Percentiles rank a stretch among this genome's conserved stretches.
Conservation (phyloP, 1,140 invertebrate species). For the Cataglyphis hispanica region DNA sequence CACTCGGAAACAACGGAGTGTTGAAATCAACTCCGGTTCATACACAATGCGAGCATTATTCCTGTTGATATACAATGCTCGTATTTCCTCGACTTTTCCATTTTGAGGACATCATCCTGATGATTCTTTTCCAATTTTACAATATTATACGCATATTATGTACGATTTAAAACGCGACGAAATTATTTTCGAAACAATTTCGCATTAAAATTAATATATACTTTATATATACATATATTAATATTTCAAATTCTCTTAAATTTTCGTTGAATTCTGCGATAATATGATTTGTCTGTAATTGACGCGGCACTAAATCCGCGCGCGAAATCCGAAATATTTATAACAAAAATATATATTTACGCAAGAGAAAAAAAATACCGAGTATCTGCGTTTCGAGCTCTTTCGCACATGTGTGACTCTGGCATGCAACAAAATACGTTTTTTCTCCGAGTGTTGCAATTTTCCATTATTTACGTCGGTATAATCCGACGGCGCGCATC, state of each 20-base stretch:
- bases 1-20: conserved; percentile 23
- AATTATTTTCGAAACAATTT: not conserved
- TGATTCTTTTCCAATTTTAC: not conserved
- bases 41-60: conserved; percentile 1
- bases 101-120: not conserved
- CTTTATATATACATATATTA: too few relatives aligned
- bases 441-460: conserved; percentile 67
- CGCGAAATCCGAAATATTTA: conserved; percentile 28
- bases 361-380: conserved; percentile 50
- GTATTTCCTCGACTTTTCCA: not conserved
- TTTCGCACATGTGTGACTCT: not conserved
- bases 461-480: conserved; percentile 64
- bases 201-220: too few relatives aligned
- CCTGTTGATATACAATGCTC: not conserved
- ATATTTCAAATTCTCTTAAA: conserved; percentile 26
- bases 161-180: conserved; percentile 1
- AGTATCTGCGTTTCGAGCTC: conserved; percentile 9
- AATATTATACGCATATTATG: not conserved
- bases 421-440: conserved; percentile 46
- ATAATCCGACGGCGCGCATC: conserved; percentile 57
- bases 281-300: conserved; percentile 51
- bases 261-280: conserved; percentile 46
- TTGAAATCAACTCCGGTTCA: not conserved
- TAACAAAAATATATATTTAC: conserved; percentile 61
- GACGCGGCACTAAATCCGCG: conserved; percentile 49